Evolutionary conservation across 2,113 vertebrate genomes (phyloP).

Genomic region (Elachura formosa): DNA sequence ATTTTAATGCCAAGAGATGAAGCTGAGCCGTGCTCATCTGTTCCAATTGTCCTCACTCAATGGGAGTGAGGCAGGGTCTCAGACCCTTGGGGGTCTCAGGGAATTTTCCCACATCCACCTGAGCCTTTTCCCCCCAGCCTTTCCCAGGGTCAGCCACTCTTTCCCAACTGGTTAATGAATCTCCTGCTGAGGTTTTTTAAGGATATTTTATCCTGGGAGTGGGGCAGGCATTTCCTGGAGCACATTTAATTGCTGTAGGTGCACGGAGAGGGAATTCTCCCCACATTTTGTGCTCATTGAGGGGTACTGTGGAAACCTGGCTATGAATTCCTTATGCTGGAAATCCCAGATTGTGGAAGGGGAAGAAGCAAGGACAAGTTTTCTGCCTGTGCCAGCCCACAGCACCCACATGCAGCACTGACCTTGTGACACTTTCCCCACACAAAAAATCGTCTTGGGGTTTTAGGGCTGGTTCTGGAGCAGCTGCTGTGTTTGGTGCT

Average conservation of each 20-base stretch:
- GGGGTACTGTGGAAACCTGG: background rate
- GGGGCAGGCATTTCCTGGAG: background rate
- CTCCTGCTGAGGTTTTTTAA: background rate
- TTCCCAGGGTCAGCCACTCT: too few species aligned
- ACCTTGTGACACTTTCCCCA: fast-evolving
- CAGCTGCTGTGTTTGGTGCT: background rate
- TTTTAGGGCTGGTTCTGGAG: background rate
- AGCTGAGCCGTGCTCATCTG: too few species aligned
- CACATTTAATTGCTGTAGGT: background rate
- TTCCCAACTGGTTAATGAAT: too few species aligned
- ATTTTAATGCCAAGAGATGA: background rate
- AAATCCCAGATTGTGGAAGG: background rate
- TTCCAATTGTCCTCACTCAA: too few species aligned
- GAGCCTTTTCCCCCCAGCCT: too few species aligned
- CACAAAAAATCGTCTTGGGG: fast-evolving
- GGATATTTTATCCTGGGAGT: background rate
- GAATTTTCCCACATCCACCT: too few species aligned
- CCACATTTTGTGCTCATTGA: background rate
- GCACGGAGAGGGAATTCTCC: background rate
- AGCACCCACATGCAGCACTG: background rate
- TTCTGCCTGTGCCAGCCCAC: background rate
- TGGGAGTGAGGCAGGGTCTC: too few species aligned
- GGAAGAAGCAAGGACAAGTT: background rate
- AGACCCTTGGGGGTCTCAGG: too few species aligned
- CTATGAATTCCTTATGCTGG: too few species aligned